These are phyloP conservation scores for Brenthis daphne DNA, from an alignment of 2,888 invertebrate genomes.

Conservation along the genomic window DNA sequence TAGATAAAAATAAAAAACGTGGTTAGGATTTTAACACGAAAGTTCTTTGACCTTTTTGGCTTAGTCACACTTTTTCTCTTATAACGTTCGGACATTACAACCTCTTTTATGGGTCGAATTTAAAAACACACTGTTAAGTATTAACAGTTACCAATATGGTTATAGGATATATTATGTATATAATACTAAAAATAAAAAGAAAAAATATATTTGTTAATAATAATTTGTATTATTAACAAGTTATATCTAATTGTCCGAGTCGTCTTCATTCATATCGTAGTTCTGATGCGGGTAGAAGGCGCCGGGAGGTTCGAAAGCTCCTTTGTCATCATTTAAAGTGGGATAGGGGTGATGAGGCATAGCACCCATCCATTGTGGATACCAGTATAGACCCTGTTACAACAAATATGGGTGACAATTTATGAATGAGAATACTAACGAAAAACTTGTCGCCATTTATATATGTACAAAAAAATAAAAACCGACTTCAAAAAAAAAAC, in stretches of 20 bases:
- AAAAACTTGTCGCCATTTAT: not conserved
- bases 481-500: too few relatives aligned
- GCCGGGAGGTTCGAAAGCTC: conserved; percentile 50
- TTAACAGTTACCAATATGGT: too few relatives aligned
- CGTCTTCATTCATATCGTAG: conserved; percentile 54
- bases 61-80: too few relatives aligned
- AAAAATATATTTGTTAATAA: not conserved
- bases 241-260: conserved; percentile 44
- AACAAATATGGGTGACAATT: not conserved
- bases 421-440: not conserved
- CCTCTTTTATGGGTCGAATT: too few relatives aligned
- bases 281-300: conserved; percentile 65
- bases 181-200: not conserved
- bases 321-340: conserved; percentile 48
- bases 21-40: too few relatives aligned
- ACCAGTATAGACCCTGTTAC: conserved; percentile 73
- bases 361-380: conserved; percentile 77
- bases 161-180: not conserved
- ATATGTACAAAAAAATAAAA: too few relatives aligned
- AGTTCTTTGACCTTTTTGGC: too few relatives aligned
- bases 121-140: too few relatives aligned
- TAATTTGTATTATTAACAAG: conserved; percentile 10
- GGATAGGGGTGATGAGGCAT: conserved; percentile 67
- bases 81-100: too few relatives aligned
- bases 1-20: too few relatives aligned